These are phyloP conservation scores for Netelia fuscicornis DNA, from an alignment of 2,888 invertebrate species.

Conservation along the genomic window DNA sequence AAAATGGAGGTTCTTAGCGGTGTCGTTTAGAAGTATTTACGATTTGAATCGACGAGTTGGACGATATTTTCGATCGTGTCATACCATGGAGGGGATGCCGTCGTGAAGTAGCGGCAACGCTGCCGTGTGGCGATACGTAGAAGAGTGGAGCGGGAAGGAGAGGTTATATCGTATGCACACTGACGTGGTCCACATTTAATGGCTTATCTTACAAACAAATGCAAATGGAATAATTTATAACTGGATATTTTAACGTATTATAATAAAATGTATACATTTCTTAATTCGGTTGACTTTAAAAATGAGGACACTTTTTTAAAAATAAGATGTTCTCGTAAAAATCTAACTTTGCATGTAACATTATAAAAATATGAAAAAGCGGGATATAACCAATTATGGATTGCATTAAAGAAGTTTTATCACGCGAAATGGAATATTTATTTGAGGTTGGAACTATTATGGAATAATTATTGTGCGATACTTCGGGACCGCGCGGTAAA, in stretches of 20 bases:
- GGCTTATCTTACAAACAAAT: constrained; percentile 9
- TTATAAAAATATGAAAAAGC: neutral
- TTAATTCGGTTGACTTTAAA: neutral
- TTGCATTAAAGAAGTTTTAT: neutral
- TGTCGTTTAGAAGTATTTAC: neutral
- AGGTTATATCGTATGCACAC: neutral
- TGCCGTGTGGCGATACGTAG: neutral
- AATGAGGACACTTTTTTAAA: constrained; percentile 2
- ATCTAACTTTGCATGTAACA: neutral
- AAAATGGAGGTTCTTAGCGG: neutral
- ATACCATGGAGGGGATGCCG: constrained; percentile 11
- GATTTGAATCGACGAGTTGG: neutral
- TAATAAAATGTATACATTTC: neutral
- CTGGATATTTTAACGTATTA: neutral
- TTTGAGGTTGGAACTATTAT: constrained; percentile 2
- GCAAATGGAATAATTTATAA: neutral
- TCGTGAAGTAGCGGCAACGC: constrained; percentile 19
- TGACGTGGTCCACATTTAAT: neutral
- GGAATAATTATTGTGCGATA: too few relatives aligned
- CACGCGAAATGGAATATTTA: constrained; percentile 16
- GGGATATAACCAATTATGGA: neutral
- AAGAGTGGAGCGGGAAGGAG: too few relatives aligned
- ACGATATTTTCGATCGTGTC: constrained; percentile 9
- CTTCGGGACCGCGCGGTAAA: too few relatives aligned
- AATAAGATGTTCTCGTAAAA: constrained; percentile 2